A percentile compares a stretch with the other conserved stretches of the same genome.
Evolutionary conservation across 2,113 vertebrate species (phyloP).

Genomic region (Garra rufa): DNA sequence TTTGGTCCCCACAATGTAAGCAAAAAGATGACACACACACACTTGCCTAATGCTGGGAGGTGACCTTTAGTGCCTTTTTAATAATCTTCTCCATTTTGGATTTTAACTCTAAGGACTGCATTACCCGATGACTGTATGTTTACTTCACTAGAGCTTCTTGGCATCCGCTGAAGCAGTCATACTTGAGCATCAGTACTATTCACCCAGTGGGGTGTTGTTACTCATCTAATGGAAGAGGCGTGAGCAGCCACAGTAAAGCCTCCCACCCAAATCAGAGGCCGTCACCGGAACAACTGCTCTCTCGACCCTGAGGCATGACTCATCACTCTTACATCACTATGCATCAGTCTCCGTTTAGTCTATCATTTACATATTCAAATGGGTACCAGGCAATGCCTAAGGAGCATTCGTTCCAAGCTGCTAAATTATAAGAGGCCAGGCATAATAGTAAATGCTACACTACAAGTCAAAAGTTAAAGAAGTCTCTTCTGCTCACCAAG

Average conservation of each 20-base stretch:
- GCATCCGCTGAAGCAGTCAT: background rate
- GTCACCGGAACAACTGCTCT: slow-evolving; percentile 32
- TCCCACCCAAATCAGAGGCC: slow-evolving; percentile 49
- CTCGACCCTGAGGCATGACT: slow-evolving; percentile 50
- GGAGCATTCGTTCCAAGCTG: background rate
- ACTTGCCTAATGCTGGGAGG: background rate
- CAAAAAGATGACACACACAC: background rate
- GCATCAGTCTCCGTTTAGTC: slow-evolving; percentile 1
- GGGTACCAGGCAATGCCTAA: background rate
- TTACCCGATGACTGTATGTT: background rate
- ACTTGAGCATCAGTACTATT: slow-evolving; percentile 28
- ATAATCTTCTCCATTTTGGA: background rate
- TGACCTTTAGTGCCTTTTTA: background rate
- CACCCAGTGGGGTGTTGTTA: slow-evolving; percentile 38
- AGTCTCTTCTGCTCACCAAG: too few species aligned
- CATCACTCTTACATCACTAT: slow-evolving; percentile 44
- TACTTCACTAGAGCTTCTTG: background rate
- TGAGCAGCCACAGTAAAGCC: slow-evolving; percentile 36
- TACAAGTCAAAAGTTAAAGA: too few species aligned
- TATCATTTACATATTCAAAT: slow-evolving; percentile 36
- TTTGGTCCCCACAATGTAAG: background rate
- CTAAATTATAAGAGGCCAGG: background rate
- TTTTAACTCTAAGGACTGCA: background rate
- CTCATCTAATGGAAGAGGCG: slow-evolving; percentile 53
- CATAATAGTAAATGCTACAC: background rate